Base-by-base conservation (phyloP, 2,113 vertebrate genomes). In the Tympanuchus pallidicinctus region DNA sequence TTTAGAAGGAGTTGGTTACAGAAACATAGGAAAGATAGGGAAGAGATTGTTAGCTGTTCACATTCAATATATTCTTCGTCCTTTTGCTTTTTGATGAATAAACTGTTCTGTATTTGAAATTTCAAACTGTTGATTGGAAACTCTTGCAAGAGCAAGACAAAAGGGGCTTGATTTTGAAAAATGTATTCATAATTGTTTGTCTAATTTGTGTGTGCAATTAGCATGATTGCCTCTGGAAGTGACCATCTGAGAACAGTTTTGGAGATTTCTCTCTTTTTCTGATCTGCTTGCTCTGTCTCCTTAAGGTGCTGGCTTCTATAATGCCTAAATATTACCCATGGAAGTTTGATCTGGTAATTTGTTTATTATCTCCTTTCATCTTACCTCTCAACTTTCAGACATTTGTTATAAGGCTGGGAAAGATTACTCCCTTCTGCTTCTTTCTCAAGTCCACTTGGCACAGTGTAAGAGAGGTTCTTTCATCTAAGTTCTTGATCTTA, bases 81-180 rank as follows among this genome's bases (percentile, higher is more conserved):
- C 32, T 81, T 86, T 50, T 80, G 40, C 73, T 92, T 95, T 95
- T 89, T 96, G 96, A 96, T 97, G 95, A 96, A 89, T 95, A 63
- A 94, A 76, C 92, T 75, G 75, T 92, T 95, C 90, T 81, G 76
- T 78, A 89, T 90, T 92, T 93, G 82, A 65, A 73, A 56, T 45
- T 89, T 88, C 93, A 80, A 94, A 91, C 90, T 82, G 95, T 94
- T 96, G 96, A 96, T 89, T 96, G 91, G 95, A 89, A 95, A 91
- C 78, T 72, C 75, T 89, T 92, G 72, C 4, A 6, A 79, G 69
- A 93, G 67, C 60, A 36, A 90, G 91, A 96, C 92, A 95, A 97
- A 95, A 67, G 72, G n/a, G 54, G 84, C 96, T 96, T 97, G 97
- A 97, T 96, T 97, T 93, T 89, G 96, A 90, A 86, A 94, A 96